Evolutionary conservation across 1,140 invertebrate genomes (phyloP).

Genomic region (Eurosta solidaginis): DNA sequence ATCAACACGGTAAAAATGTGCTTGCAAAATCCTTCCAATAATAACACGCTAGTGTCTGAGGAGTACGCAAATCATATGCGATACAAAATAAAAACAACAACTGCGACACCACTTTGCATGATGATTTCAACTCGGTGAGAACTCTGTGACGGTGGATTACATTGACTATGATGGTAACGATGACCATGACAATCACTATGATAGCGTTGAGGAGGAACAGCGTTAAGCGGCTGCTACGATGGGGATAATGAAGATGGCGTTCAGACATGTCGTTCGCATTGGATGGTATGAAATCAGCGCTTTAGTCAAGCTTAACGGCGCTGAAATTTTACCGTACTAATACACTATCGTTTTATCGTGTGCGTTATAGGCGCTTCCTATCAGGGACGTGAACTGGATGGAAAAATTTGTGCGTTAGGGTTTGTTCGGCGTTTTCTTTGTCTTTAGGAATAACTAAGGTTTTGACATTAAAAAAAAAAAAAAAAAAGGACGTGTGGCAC

Average conservation of each 20-base stretch:
- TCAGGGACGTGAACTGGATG: no score
- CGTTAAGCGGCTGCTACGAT: no score
- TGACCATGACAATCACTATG: neutral
- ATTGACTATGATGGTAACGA: neutral
- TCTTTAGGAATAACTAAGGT: no score
- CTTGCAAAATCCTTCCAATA: neutral
- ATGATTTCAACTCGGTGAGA: neutral
- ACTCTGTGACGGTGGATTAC: neutral
- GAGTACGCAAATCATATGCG: no score
- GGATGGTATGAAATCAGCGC: neutral
- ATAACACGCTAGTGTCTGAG: no score
- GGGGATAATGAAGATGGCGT: neutral
- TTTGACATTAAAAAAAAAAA: no score
- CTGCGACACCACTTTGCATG: neutral
- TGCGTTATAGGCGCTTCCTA: no score
- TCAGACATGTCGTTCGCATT: conserved; percentile 6
- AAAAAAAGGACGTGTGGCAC: no score
- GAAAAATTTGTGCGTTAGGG: no score
- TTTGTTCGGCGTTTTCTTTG: no score
- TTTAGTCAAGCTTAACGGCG: conserved; percentile 14
- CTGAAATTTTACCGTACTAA: neutral
- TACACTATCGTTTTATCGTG: no score
- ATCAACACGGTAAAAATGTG: conserved; percentile 32
- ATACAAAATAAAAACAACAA: neutral
- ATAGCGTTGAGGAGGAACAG: no score